These are phyloP conservation scores for Chloroceryle amazona DNA, from an alignment of 2,797 vertebrate species.

Conservation along the genomic window DNA sequence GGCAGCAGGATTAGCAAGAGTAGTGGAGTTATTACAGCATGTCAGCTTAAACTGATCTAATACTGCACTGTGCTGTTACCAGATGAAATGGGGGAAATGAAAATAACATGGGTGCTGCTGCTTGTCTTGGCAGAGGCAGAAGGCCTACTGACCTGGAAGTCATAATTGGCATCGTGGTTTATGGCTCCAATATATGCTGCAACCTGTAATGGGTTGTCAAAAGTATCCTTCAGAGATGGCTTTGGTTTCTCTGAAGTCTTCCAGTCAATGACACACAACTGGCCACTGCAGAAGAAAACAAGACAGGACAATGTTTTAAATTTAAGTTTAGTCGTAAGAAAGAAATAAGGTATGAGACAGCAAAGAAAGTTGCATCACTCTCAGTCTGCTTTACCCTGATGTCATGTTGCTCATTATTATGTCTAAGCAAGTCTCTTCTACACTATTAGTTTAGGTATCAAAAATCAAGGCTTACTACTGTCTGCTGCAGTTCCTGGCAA, in stretches of 20 bases:
- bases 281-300: constrained; percentile 82
- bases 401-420: background rate
- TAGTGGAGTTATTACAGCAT: background rate
- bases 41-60: background rate
- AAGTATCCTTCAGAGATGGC: constrained; percentile 89
- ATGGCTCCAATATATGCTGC: constrained; percentile 94
- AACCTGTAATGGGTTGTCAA: constrained; percentile 95
- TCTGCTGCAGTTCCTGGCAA: background rate
- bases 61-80: background rate
- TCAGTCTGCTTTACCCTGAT: background rate
- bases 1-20: background rate
- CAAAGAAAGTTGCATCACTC: background rate
- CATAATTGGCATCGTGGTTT: constrained; percentile 91
- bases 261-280: constrained; percentile 95
- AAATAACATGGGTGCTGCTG: background rate
- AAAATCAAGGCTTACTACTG: background rate
- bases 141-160: constrained; percentile 89
- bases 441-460: background rate
- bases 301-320: background rate
- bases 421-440: background rate
- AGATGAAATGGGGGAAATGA: background rate
- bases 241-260: constrained; percentile 97
- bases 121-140: background rate
- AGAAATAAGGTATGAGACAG: background rate
- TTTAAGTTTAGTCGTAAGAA: background rate